Conservation (phyloP, 1,140 invertebrate species). For the Pantala flavescens region DNA sequence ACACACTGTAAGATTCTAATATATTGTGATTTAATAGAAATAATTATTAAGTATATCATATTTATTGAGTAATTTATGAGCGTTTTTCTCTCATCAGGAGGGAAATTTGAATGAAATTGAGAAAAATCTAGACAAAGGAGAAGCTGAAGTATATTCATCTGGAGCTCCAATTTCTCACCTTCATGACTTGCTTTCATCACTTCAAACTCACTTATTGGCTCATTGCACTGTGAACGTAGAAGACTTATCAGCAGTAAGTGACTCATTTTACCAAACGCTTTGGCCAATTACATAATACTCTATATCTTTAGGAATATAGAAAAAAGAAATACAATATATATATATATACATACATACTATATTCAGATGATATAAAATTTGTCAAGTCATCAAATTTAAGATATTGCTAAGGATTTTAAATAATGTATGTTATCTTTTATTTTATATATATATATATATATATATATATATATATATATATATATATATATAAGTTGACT, state of each 20-base stretch:
- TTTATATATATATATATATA: too few species aligned
- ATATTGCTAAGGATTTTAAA: too few species aligned
- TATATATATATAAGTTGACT: too few species aligned
- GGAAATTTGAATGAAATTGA: slow-evolving; percentile 32
- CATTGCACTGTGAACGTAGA: slow-evolving; percentile 27
- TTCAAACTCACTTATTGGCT: slow-evolving; percentile 51
- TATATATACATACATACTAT: too few species aligned
- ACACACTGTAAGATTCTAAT: slow-evolving; percentile 38
- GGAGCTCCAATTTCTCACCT: slow-evolving; percentile 35
- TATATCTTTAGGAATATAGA: too few species aligned
- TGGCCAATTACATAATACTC: too few species aligned
- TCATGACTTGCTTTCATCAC: slow-evolving; percentile 41
- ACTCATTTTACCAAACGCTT: background rate
- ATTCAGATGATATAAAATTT: too few species aligned
- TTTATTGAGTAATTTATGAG: background rate
- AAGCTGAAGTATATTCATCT: slow-evolving; percentile 25
- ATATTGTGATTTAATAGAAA: slow-evolving; percentile 12
- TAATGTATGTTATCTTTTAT: too few species aligned
- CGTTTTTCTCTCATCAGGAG: slow-evolving; percentile 28
- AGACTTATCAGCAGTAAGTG: background rate
- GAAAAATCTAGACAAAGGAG: slow-evolving; percentile 30
- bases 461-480: too few species aligned
- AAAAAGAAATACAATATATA: too few species aligned
- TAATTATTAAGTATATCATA: background rate
- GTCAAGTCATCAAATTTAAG: too few species aligned